Percentiles rank a stretch among this genome's conserved stretches.
These are phyloP conservation scores for Magallana gigas DNA, from an alignment of 1,140 invertebrate species.

Conservation along the genomic window DNA sequence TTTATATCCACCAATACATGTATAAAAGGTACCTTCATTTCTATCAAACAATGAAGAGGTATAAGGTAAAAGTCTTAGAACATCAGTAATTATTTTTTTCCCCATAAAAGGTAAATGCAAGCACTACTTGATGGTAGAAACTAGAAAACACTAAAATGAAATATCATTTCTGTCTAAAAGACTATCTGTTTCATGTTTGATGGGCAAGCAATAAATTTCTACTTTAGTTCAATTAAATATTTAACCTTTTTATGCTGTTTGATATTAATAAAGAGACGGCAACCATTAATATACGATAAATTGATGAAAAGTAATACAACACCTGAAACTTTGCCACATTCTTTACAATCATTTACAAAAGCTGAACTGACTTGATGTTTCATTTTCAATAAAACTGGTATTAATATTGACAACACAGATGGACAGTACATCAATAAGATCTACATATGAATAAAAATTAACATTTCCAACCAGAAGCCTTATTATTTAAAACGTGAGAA, in stretches of 20 bases:
- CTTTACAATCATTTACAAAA: slow-evolving; percentile 8
- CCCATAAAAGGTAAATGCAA: no score
- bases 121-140: no score
- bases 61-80: no score
- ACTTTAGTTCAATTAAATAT: neutral
- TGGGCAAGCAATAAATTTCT: neutral
- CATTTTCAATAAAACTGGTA: neutral
- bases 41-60: no score
- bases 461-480: neutral
- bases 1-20: no score
- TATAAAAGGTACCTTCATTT: no score
- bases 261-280: slow-evolving; percentile 12
- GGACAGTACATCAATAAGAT: neutral
- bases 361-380: neutral
- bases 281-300: neutral
- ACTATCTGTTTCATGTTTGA: neutral
- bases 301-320: slow-evolving; percentile 3
- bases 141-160: no score
- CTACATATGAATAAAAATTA: slow-evolving; percentile 2
- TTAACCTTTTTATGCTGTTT: neutral
- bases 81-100: no score
- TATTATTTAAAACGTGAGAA: no score
- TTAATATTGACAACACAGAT: neutral
- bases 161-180: no score
- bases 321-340: neutral